Conservation (phyloP, 2,797 vertebrate species). For the Lindbergichthys nudifrons region DNA sequence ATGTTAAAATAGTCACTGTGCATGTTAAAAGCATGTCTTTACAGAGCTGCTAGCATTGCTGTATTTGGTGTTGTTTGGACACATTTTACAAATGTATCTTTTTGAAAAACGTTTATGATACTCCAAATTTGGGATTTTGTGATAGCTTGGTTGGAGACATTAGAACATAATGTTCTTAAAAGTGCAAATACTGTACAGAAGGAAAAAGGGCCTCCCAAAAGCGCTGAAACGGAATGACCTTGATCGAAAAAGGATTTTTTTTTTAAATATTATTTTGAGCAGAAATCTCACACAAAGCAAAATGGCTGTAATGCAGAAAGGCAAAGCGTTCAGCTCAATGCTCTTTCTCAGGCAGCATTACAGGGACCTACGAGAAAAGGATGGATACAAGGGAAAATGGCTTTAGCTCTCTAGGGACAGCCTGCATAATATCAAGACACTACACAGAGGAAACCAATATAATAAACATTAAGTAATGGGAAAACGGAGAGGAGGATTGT, state of each 20-base stretch:
- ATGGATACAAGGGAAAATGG: conserved; percentile 25
- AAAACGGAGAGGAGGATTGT: conserved; percentile 25
- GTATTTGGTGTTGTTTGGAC: not conserved
- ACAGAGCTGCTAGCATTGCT: not conserved
- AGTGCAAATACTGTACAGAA: conserved; percentile 18
- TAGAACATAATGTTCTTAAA: conserved; percentile 15
- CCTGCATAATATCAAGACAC: conserved; percentile 22
- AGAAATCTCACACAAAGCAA: conserved; percentile 22
- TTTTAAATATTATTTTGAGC: conserved; percentile 10
- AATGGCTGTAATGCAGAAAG: conserved; percentile 22
- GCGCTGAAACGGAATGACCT: not conserved
- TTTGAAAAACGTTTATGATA: too few relatives aligned
- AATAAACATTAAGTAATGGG: conserved; percentile 37
- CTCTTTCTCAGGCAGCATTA: conserved; percentile 15
- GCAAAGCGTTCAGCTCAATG: not conserved
- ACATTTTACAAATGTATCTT: too few relatives aligned
- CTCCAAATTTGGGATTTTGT: not conserved
- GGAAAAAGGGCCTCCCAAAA: conserved; percentile 22
- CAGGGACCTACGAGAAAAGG: not conserved
- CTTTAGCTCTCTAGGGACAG: conserved; percentile 25
- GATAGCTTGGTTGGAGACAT: not conserved
- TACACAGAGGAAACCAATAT: conserved; percentile 36
- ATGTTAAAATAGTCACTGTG: not conserved
- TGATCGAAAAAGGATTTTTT: not conserved
- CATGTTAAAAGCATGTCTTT: not conserved